A percentile compares a stretch with the other conserved stretches of the same genome.
Evolutionary conservation across 2,113 vertebrate genomes (phyloP).

Genomic region (Crypturellus undulatus): DNA sequence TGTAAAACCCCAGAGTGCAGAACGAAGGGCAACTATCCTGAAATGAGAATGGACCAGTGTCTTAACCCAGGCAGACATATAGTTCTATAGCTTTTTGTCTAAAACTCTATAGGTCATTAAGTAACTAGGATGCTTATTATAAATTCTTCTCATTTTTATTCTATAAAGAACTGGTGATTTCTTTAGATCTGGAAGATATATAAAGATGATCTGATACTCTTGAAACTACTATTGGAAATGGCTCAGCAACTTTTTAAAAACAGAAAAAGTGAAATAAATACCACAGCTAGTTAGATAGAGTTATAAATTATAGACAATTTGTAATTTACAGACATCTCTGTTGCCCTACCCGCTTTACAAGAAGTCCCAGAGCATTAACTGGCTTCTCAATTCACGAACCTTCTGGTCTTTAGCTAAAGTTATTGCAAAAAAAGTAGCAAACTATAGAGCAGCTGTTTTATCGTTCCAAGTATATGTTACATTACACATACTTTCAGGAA

Average conservation of each 20-base stretch:
- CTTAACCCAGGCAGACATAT: neutral
- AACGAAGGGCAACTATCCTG: neutral
- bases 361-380: neutral
- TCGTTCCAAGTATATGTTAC: neutral
- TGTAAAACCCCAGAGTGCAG: accelerated
- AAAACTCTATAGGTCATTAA: neutral
- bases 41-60: neutral
- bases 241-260: neutral
- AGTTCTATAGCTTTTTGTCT: neutral
- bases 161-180: neutral
- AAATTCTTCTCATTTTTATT: neutral
- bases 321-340: neutral
- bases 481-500: constrained; percentile 48
- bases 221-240: neutral
- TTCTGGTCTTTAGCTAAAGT: neutral
- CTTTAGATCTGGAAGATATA: neutral
- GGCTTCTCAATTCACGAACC: neutral
- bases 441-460: constrained; percentile 18
- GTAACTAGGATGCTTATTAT: neutral
- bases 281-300: neutral
- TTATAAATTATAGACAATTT: neutral
- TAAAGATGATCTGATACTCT: neutral
- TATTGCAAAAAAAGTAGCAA: neutral
- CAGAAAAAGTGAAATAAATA: neutral
- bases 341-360: neutral